Base-by-base conservation (phyloP, 2,797 vertebrate species). In the Novumbra hubbsi region DNA sequence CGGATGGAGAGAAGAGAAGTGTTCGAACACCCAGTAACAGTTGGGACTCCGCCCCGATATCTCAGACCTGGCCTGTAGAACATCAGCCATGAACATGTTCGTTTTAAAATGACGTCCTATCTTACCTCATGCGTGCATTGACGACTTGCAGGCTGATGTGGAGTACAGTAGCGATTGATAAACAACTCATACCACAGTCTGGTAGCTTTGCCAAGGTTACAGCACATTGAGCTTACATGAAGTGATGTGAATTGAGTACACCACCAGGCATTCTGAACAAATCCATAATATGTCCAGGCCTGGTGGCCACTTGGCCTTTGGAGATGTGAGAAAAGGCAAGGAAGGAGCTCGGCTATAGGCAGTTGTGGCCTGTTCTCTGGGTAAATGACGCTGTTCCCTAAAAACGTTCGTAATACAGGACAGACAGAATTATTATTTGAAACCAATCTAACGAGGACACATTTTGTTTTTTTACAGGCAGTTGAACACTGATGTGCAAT, bases 21-120 rank as follows among this genome's bases (percentile, higher is more conserved):
- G 62, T 72, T 80, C 79, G 72, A 80, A 77, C 69, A 75, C 63
- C 70, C 63, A 24, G 64, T 69, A 72, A 80, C 45, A 78, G 68
- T 48, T 57, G 27, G 17, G 66, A 57, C 57, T 41, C 49, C 24
- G 67, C 68, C 45, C 62, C 38, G 63, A 27, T 45, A 49, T 63
- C 70, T 72, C 41, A 45, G 12, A 45, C 9, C 41, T 12, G 41
- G 41, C 41, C 41, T 12, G 41, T 45, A 45, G 41, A 45, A 45
- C 9, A 4, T 45, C 41, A 45, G 41, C 41, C 41, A 45, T 14
- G 41, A 12, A 45, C 41, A 45, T 45, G 41, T 45, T 45, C 14
- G 41, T 45, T 45, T 45, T 11, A 12, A 11, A 38, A 14, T 45
- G 41, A 14, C 2, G 41, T 6, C 41, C 41, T 45, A 14, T 45